Conservation (phyloP, 2,113 vertebrate species). For the Ornithorhynchus anatinus region DNA sequence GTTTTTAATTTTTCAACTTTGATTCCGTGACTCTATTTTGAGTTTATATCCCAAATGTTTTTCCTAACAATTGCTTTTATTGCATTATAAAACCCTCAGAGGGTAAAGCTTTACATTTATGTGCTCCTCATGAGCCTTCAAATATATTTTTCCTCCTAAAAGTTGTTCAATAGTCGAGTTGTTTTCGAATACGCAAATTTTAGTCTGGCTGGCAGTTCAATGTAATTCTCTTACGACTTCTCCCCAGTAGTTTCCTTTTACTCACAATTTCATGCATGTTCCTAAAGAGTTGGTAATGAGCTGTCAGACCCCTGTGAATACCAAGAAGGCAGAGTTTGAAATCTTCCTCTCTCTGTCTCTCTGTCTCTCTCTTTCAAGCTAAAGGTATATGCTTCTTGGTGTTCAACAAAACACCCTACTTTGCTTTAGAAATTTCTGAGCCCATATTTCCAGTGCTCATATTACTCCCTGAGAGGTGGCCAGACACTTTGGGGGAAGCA, state of each 20-base stretch:
- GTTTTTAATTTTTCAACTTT: neutral
- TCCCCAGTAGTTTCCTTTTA: constrained; percentile 12
- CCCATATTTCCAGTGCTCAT: neutral
- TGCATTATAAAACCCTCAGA: neutral
- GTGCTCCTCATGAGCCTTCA: constrained; percentile 13
- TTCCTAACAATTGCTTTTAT: neutral
- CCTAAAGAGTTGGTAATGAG: constrained; percentile 43
- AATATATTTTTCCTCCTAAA: constrained; percentile 29
- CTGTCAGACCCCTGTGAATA: neutral
- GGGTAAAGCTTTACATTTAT: neutral
- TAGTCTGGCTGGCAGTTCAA: neutral
- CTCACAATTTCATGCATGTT: constrained; percentile 10
- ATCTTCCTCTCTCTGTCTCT: neutral
- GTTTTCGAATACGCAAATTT: constrained; percentile 26
- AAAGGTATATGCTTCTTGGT: constrained; percentile 17
- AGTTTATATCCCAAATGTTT: constrained; percentile 5
- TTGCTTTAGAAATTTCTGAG: neutral
- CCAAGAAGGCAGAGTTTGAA: constrained; percentile 22
- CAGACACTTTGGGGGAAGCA: neutral
- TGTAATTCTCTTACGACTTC: neutral
- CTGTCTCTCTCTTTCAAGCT: neutral
- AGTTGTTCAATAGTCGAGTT: constrained; percentile 25
- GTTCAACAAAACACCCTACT: neutral
- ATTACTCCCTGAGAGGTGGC: accelerated
- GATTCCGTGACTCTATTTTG: neutral